Conservation (phyloP, 2,113 vertebrate genomes). For the Hemicordylus capensis region DNA sequence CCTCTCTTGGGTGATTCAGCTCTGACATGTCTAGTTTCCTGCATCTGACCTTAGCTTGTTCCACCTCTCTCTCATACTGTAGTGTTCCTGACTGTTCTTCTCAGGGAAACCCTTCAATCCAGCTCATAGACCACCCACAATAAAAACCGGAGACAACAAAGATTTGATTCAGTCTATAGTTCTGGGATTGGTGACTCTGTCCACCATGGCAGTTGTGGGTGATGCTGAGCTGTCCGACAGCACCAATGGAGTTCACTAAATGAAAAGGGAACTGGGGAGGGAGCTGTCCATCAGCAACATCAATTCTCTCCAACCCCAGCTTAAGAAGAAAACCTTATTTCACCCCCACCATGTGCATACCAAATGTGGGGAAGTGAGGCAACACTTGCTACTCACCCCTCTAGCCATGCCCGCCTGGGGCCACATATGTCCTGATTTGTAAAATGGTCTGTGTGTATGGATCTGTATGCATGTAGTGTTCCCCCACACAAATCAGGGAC, state of each 20-base stretch:
- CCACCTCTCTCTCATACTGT: no score
- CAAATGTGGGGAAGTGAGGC: no score
- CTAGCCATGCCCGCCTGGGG: no score
- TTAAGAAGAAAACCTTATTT: background rate
- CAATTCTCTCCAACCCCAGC: background rate
- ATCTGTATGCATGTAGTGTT: no score
- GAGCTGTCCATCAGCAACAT: conserved; percentile 6
- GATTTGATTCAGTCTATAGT: background rate
- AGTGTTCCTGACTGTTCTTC: no score
- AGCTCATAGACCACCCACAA: background rate
- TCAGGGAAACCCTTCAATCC: background rate
- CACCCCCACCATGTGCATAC: no score
- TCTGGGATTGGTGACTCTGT: background rate
- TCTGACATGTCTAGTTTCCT: background rate
- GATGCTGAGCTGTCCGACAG: background rate
- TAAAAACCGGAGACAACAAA: background rate
- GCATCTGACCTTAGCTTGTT: background rate
- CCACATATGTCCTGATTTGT: no score
- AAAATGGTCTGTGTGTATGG: no score
- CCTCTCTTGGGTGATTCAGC: background rate
- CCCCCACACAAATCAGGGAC: no score
- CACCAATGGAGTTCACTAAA: no score
- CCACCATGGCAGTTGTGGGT: no score
- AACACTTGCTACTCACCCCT: no score
- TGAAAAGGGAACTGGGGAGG: background rate